Base-by-base conservation (phyloP, 2,797 vertebrate species). In the Threskiornis aethiopicus region DNA sequence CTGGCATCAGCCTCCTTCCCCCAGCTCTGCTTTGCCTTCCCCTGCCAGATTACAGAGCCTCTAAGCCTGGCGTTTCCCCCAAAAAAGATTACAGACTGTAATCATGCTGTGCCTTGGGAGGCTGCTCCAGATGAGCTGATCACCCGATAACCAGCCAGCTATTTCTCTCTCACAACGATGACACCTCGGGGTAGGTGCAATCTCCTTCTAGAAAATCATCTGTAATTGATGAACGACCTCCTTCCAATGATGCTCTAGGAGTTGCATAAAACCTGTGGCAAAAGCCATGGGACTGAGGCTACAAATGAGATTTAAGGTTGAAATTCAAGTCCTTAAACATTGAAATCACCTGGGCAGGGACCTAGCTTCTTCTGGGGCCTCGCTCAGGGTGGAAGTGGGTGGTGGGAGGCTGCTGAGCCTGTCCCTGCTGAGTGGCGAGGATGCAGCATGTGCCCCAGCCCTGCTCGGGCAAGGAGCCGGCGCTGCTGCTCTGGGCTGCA, bases 81-180 rank as follows among this genome's bases (percentile, higher is more conserved):
- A 0, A 0, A 28, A 55, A 67, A 22, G 8, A 14, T 37, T 20
- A 41, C 0, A 0, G 55, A 24, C 41, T 41, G 41, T 41, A 41
- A 41, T 41, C 54, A 21, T 42, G n/a, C 16, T 0, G 0, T 65
- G 62, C 35, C 35, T 19, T 76, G 58, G 10, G 64, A 79, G 16
- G 41, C 71, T 76, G 28, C 29, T 90, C 16, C 1, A 0, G 57
- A n/a, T 39, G 15, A 1, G 2, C 67, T 55, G 26, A 28, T 71
- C 25, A 22, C 31, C 11, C 2, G 0, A 10, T 41, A 57, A 72
- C 20, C 3, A 0, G 19, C 17, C 46, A 51, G 42, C 46, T 76
- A 11, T 61, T 91, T 25, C 35, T 49, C 15, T 54, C 1, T 0
- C 28, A n/a, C 47, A 37, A 47, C 29, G 37, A 25, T 3, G 5